Percentiles rank a stretch among this genome's conserved stretches.
Conservation (phyloP, 1,140 invertebrate genomes). For the Bursaphelenchus mucronatus region DNA sequence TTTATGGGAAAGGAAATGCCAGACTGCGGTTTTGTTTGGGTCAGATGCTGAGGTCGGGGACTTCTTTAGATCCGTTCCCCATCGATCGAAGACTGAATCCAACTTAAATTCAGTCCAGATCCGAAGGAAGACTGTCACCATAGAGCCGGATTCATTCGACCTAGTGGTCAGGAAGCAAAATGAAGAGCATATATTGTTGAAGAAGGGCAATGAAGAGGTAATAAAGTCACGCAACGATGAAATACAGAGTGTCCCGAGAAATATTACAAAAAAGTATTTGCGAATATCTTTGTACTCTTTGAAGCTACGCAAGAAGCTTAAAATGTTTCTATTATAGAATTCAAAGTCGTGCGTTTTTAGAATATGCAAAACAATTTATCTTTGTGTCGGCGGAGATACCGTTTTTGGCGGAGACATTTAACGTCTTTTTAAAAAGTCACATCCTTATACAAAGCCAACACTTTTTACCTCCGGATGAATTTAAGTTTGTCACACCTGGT, state of each 20-base stretch:
- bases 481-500: neutral
- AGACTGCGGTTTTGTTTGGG: conserved; percentile 41
- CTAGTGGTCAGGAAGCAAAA: conserved; percentile 14
- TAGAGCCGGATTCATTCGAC: conserved; percentile 1
- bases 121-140: conserved; percentile 4
- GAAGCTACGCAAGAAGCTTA: no score
- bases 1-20: conserved; percentile 47
- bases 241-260: no score
- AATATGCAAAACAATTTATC: no score
- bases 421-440: no score
- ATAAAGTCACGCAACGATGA: neutral
- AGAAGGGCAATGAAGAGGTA: conserved; percentile 13
- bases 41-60: conserved; percentile 34
- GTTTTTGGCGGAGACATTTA: no score
- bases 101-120: neutral
- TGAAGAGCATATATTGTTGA: conserved; percentile 16
- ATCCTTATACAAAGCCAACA: no score
- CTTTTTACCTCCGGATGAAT: no score
- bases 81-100: conserved; percentile 2
- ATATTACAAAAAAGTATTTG: no score
- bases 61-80: conserved; percentile 22
- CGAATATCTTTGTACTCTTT: no score
- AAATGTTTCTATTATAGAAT: no score
- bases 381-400: no score
- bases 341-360: no score